These are phyloP conservation scores for Macroramphosus scolopax DNA, from an alignment of 2,797 vertebrate genomes.

Conservation along the genomic window DNA sequence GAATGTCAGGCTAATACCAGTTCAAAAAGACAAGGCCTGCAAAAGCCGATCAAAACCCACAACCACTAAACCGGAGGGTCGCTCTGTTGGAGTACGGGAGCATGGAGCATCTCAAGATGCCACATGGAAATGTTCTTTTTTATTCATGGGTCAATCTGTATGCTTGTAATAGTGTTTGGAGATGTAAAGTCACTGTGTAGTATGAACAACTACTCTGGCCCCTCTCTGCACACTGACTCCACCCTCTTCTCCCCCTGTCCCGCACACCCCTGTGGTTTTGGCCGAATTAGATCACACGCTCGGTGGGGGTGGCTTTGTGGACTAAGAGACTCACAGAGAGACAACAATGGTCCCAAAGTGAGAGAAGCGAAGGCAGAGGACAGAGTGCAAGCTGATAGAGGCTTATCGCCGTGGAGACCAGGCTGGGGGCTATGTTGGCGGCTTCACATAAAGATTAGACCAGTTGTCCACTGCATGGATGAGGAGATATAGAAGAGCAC, in stretches of 20 bases:
- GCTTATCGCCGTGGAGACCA: slow-evolving; percentile 73
- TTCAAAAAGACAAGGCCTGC: slow-evolving; percentile 55
- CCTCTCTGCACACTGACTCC: slow-evolving; percentile 12
- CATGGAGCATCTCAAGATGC: slow-evolving; percentile 22
- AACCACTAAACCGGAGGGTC: slow-evolving; percentile 50
- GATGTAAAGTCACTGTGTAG: slow-evolving; percentile 2
- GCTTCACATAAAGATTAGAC: slow-evolving; percentile 63
- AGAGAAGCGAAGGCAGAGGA: slow-evolving; percentile 59
- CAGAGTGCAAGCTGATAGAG: slow-evolving; percentile 55
- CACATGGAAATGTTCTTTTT: slow-evolving; percentile 21
- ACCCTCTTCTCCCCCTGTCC: slow-evolving; percentile 28
- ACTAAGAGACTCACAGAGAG: slow-evolving; percentile 61
- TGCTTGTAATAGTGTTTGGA: slow-evolving; percentile 8
- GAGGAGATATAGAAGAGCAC: slow-evolving; percentile 31
- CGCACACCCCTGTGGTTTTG: slow-evolving; percentile 67
- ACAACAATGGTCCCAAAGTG: slow-evolving; percentile 73
- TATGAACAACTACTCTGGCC: slow-evolving; percentile 33
- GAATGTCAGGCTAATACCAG: slow-evolving; percentile 72
- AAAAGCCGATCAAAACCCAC: slow-evolving; percentile 44
- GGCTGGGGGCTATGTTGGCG: slow-evolving; percentile 60
- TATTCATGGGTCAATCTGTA: slow-evolving; percentile 10
- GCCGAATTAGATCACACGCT: slow-evolving; percentile 75
- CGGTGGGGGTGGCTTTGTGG: slow-evolving; percentile 71
- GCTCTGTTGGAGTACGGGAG: slow-evolving; percentile 39
- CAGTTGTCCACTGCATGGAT: slow-evolving; percentile 40